Percentiles rank a stretch among this genome's conserved stretches.
Evolutionary conservation across 2,797 vertebrate genomes (phyloP).

Genomic region (Mus spretus): DNA sequence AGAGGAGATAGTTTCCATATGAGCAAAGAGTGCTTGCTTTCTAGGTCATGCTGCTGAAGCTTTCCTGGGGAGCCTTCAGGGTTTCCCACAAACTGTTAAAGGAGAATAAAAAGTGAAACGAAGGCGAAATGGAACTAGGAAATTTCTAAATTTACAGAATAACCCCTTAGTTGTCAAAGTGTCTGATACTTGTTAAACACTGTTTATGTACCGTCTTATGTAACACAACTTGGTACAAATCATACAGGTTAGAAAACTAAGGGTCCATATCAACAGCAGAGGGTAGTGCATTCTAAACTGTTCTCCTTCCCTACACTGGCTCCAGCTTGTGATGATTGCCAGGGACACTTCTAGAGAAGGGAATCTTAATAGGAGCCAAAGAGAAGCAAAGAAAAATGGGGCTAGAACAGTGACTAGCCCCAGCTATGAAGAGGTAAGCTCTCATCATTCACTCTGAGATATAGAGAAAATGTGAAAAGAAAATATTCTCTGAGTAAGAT

Average conservation of each 20-base stretch:
- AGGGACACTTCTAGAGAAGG: neutral
- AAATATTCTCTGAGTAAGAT: neutral
- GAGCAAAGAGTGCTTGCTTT: constrained; percentile 75
- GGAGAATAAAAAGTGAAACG: constrained; percentile 13
- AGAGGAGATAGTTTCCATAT: constrained; percentile 85
- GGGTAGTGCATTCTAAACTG: neutral
- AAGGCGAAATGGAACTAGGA: constrained; percentile 23
- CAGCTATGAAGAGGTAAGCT: neutral
- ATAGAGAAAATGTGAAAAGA: neutral
- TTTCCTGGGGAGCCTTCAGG: constrained; percentile 15
- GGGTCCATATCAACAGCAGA: neutral
- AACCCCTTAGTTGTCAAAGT: neutral
- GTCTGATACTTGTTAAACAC: neutral
- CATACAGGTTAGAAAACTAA: constrained; percentile 9
- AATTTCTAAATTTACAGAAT: neutral
- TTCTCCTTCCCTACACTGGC: neutral
- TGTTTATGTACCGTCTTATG: neutral
- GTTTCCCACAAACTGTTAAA: constrained; percentile 25
- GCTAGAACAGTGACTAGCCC: neutral
- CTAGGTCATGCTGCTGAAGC: constrained; percentile 65
- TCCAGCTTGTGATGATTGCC: neutral
- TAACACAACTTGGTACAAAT: neutral
- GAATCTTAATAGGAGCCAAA: neutral
- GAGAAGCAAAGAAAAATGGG: neutral
- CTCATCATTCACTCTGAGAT: neutral